Percentiles rank a stretch among this genome's conserved stretches.
These are phyloP conservation scores for Lamellibrachia satsuma DNA, from an alignment of 2,888 invertebrate genomes.

Conservation along the genomic window DNA sequence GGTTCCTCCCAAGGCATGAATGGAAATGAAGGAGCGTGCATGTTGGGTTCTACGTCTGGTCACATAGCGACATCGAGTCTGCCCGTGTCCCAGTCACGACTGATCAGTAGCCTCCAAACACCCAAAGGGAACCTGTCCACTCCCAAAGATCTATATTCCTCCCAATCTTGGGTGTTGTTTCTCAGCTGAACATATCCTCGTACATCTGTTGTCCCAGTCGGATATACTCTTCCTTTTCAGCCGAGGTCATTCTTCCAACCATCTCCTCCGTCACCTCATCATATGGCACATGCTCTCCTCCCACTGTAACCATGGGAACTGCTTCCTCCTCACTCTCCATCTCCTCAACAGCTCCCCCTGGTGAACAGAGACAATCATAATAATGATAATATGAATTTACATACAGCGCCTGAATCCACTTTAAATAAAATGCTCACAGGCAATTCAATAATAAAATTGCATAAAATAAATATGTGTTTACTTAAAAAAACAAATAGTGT, in stretches of 20 bases:
- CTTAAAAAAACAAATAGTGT: too few species aligned
- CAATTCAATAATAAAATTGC: too few species aligned
- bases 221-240: slow-evolving; percentile 93
- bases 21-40: too few species aligned
- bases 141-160: neutral
- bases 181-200: slow-evolving; percentile 72
- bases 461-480: too few species aligned
- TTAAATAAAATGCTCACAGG: too few species aligned
- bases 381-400: too few species aligned
- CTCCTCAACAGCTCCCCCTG: slow-evolving; percentile 46
- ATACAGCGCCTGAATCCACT: too few species aligned
- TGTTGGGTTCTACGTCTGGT: neutral
- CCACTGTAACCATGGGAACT: slow-evolving; percentile 83
- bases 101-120: neutral
- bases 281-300: slow-evolving; percentile 80
- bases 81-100: neutral
- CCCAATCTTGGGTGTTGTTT: neutral
- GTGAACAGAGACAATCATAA: neutral
- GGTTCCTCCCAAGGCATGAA: too few species aligned
- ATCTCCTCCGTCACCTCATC: slow-evolving; percentile 86
- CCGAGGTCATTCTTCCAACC: slow-evolving; percentile 88
- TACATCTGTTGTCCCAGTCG: slow-evolving; percentile 93
- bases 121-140: neutral
- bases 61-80: neutral
- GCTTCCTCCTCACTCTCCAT: slow-evolving; percentile 60